Evolutionary conservation across 2,797 vertebrate genomes (phyloP).

Genomic region (Helarctos malayanus): DNA sequence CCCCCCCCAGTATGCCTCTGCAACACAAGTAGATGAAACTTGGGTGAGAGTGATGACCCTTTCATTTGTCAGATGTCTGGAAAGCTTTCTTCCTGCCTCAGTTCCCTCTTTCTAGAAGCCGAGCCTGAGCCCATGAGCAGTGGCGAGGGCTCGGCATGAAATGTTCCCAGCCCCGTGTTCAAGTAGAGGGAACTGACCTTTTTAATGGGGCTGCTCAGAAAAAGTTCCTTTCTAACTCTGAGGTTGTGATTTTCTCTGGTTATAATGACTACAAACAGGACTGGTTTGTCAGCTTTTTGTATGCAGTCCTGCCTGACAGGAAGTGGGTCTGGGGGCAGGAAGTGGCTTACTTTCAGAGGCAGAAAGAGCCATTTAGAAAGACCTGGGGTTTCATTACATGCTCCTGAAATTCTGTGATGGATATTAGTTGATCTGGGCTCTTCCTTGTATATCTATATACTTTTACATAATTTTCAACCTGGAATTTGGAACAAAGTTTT

Average conservation of each 20-base stretch:
- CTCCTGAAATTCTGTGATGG: not conserved
- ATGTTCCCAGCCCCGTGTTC: not conserved
- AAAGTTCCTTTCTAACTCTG: not conserved
- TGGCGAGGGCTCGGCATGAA: not conserved
- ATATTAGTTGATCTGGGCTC: not conserved
- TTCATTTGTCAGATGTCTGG: not conserved
- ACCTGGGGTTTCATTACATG: not conserved
- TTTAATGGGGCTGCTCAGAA: not conserved
- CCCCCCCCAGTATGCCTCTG: too few species aligned
- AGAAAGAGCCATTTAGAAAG: constrained; percentile 37
- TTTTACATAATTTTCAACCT: not conserved
- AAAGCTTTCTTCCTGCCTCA: not conserved
- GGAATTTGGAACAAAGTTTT: constrained; percentile 54
- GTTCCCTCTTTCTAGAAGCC: too few species aligned
- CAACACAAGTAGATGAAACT: not conserved
- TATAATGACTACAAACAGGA: not conserved
- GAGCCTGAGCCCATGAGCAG: rapidly evolving
- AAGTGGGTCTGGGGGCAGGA: constrained; percentile 77
- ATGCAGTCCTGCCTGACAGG: constrained; percentile 58
- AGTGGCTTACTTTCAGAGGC: constrained; percentile 56
- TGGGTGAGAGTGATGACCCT: not conserved
- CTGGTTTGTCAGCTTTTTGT: constrained; percentile 37
- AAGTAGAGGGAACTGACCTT: not conserved
- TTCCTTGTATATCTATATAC: not conserved
- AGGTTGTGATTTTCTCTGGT: constrained; percentile 2